phyloP scores from a whole-genome alignment of 1,140 invertebrate species.

The Brachionus rubens region DNA sequence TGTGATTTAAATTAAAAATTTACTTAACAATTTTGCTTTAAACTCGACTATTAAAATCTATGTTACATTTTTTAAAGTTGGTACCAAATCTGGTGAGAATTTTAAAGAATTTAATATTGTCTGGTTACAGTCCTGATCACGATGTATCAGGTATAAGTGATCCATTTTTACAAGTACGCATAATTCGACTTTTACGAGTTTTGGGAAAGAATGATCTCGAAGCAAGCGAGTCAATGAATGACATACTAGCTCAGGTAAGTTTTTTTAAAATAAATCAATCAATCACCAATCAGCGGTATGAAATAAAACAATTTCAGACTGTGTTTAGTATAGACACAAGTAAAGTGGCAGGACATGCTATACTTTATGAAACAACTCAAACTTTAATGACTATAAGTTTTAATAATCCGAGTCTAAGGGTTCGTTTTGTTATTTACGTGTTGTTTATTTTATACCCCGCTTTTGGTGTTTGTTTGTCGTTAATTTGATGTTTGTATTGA shows the following conservation, averaged over 20 bases:
- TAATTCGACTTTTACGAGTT: conserved; percentile 84
- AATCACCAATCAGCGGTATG: not conserved
- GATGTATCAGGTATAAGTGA: conserved; percentile 99
- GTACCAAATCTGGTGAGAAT: conserved; percentile 85
- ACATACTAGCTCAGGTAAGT: conserved; percentile 84
- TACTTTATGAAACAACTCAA: conserved; percentile 91
- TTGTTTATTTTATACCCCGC: not conserved
- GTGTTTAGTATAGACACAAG: conserved; percentile 95
- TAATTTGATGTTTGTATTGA: not conserved
- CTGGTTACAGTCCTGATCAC: conserved; percentile 97
- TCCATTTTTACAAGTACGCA: conserved; percentile 98
- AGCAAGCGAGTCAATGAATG: conserved; percentile 98
- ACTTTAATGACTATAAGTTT: conserved; percentile 98
- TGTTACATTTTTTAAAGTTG: conserved; percentile 66
- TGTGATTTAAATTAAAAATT: no score
- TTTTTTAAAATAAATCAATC: not conserved
- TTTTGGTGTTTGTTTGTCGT: not conserved
- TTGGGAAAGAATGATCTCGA: conserved; percentile 91
- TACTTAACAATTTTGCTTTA: no score
- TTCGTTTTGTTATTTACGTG: not conserved
- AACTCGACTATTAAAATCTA: not conserved
- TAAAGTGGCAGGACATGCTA: conserved; percentile 97
- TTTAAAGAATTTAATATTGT: conserved; percentile 92
- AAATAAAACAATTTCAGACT: conserved; percentile 61
- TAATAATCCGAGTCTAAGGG: conserved; percentile 65